These are phyloP conservation scores for Scomberomorus guttatus DNA, from an alignment of 2,797 vertebrate species.

Conservation along the genomic window DNA sequence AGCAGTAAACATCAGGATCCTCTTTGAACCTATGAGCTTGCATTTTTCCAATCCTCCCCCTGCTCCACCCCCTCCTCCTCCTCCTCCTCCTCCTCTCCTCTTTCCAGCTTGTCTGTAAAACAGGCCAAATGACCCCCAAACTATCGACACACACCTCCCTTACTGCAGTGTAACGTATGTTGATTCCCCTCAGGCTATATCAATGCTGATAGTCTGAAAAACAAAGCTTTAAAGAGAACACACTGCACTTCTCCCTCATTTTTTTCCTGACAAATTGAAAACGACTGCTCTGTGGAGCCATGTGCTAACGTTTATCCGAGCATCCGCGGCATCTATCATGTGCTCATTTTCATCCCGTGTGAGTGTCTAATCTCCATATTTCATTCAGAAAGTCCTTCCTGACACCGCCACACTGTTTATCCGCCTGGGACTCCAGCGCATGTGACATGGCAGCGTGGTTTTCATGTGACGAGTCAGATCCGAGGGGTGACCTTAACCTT, in stretches of 20 bases:
- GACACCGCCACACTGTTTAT: constrained; percentile 14
- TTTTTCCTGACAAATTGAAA: background rate
- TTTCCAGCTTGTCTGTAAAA: constrained; percentile 33
- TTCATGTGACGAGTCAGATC: constrained; percentile 63
- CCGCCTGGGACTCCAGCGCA: background rate
- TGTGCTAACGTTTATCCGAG: constrained; percentile 41
- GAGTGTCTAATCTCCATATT: constrained; percentile 32
- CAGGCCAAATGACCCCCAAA: constrained; percentile 26
- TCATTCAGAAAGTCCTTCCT: background rate
- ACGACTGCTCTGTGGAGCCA: background rate
- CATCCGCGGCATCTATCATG: background rate
- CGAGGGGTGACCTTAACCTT: constrained; percentile 34
- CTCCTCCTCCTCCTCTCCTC: background rate
- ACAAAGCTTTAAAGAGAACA: constrained; percentile 7
- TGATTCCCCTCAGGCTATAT: background rate
- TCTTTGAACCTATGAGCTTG: constrained; percentile 77
- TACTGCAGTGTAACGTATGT: background rate
- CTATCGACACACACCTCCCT: background rate
- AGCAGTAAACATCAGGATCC: constrained; percentile 68
- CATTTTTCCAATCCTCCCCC: constrained; percentile 75
- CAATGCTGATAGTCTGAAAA: background rate
- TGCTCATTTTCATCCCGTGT: constrained; percentile 2
- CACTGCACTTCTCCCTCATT: background rate
- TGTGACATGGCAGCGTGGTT: constrained; percentile 55
- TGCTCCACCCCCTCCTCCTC: constrained; percentile 66